Conservation (phyloP, 2,888 invertebrate species). For the Amaurobius ferox region DNA sequence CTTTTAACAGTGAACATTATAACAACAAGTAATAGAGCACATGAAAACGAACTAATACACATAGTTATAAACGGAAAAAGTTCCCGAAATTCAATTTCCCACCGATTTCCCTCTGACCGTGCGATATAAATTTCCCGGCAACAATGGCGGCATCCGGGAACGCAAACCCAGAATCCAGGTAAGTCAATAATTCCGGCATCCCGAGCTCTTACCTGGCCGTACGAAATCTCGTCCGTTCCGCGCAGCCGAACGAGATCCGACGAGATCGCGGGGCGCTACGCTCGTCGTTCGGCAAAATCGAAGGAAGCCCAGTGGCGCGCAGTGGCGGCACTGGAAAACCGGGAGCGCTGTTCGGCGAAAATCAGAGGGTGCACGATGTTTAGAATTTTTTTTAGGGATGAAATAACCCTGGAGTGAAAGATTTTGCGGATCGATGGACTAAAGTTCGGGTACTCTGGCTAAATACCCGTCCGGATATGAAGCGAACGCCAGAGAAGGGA, state of each 20-base stretch:
- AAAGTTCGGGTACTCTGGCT: neutral
- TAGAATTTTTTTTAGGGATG: neutral
- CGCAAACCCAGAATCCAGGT: conserved; percentile 59
- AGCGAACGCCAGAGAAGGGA: conserved; percentile 1
- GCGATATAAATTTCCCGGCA: too few relatives aligned
- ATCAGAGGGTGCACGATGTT: conserved; percentile 7
- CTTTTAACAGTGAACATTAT: too few relatives aligned
- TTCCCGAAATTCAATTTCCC: too few relatives aligned
- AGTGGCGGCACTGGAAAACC: conserved; percentile 10
- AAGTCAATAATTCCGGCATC: conserved; percentile 69
- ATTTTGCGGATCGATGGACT: neutral
- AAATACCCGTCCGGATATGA: neutral
- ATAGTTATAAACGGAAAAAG: too few relatives aligned
- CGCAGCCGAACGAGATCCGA: conserved; percentile 24
- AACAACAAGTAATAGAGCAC: too few relatives aligned
- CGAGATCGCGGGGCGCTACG: conserved; percentile 44
- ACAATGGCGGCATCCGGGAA: conserved; percentile 32
- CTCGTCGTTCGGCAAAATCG: conserved; percentile 29
- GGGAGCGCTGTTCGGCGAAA: conserved; percentile 18
- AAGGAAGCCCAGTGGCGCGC: conserved; percentile 20
- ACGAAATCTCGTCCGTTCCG: conserved; percentile 9
- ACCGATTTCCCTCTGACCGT: too few relatives aligned
- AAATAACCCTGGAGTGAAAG: neutral
- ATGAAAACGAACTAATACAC: too few relatives aligned
- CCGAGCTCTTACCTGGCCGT: conserved; percentile 46